These are phyloP conservation scores for Drosophila koepferae DNA, from an alignment of 2,888 invertebrate genomes.

Conservation along the genomic window DNA sequence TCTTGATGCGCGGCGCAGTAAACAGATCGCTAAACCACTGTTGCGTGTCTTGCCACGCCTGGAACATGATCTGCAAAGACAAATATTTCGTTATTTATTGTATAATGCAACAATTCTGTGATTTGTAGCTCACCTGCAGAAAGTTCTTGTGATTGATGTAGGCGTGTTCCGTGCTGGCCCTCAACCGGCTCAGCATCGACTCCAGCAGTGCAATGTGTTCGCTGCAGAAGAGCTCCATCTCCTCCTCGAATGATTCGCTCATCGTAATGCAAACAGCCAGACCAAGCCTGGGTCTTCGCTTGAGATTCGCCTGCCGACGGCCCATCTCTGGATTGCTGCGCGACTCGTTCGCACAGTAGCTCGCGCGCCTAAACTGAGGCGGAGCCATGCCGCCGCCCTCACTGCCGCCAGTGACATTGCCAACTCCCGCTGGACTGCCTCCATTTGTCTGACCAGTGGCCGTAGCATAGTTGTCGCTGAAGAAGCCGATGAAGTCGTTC, in stretches of 20 bases:
- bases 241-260: conserved; percentile 87
- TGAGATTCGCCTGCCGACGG: conserved; percentile 63
- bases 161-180: conserved; percentile 89
- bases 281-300: conserved; percentile 87
- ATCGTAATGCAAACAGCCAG: conserved; percentile 88
- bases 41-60: conserved; percentile 84
- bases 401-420: conserved; percentile 61
- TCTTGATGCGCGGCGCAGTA: conserved; percentile 88
- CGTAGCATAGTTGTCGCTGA: conserved; percentile 79
- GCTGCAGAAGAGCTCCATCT: conserved; percentile 90
- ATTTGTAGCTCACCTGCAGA: conserved; percentile 86
- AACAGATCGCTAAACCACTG: conserved; percentile 89
- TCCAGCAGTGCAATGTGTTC: conserved; percentile 92
- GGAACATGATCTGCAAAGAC: conserved; percentile 85
- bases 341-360: conserved; percentile 81
- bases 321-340: conserved; percentile 85
- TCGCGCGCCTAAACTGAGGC: conserved; percentile 74
- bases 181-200: conserved; percentile 89
- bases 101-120: conserved; percentile 43
- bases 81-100: background rate
- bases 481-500: conserved; percentile 84
- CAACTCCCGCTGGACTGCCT: conserved; percentile 29
- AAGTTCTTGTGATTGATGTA: conserved; percentile 86
- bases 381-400: conserved; percentile 82
- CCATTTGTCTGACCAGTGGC: conserved; percentile 13